Percentiles rank a stretch among this genome's conserved stretches.
These are phyloP conservation scores for Seira musarum DNA, from an alignment of 2,888 invertebrate species.

Conservation along the genomic window DNA sequence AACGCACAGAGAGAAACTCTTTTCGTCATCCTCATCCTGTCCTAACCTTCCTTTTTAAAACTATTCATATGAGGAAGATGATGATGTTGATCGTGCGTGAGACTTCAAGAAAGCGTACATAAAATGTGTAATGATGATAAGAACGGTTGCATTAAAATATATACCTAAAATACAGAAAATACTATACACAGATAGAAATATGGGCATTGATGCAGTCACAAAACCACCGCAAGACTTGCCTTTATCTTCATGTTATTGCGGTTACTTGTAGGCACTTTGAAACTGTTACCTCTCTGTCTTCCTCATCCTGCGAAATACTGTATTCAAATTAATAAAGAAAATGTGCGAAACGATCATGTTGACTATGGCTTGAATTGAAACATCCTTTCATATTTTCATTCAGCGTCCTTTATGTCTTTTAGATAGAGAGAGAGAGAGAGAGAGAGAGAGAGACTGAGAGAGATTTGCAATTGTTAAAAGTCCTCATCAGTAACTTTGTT, in stretches of 20 bases:
- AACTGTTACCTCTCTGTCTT: not conserved
- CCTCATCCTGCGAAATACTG: too few relatives aligned
- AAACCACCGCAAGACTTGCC: constrained; percentile 1
- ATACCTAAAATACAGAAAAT: not conserved
- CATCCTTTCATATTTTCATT: too few relatives aligned
- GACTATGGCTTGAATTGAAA: too few relatives aligned
- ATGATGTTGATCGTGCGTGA: constrained; percentile 24
- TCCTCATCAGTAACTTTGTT: too few relatives aligned
- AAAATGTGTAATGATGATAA: not conserved
- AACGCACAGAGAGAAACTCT: constrained; percentile 42
- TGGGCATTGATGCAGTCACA: not conserved
- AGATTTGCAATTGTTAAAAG: too few relatives aligned
- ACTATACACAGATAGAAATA: not conserved
- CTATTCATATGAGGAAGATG: constrained; percentile 23
- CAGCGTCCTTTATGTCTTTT: too few relatives aligned
- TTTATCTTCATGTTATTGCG: not conserved
- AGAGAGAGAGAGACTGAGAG: too few relatives aligned
- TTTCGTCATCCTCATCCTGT: constrained; percentile 33
- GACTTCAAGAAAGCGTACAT: not conserved
- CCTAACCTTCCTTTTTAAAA: constrained; percentile 34
- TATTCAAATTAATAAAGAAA: not conserved
- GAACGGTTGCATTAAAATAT: not conserved
- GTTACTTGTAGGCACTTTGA: not conserved
- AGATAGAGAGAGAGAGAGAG: too few relatives aligned
- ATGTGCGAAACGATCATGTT: not conserved